Conservation (phyloP, 2,113 vertebrate genomes). For the Prochilodus magdalenae region DNA sequence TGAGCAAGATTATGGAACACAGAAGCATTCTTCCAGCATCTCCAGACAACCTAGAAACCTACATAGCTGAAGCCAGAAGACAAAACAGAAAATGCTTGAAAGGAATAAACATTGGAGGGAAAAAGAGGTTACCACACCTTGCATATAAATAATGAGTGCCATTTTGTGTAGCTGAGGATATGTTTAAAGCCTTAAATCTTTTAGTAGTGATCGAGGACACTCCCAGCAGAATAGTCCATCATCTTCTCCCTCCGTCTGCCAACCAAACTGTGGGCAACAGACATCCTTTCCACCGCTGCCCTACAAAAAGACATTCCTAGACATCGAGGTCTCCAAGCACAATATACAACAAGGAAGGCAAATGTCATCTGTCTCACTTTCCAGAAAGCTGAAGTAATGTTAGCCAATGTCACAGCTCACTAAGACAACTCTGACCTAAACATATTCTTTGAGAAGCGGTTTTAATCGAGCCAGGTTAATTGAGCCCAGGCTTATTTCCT, state of each 20-base stretch:
- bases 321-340: conserved; percentile 36
- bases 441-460: not conserved
- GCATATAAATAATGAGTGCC: not conserved
- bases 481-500: not conserved
- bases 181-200: not conserved
- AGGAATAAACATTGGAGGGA: not conserved
- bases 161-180: not conserved
- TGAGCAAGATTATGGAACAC: not conserved
- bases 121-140: not conserved
- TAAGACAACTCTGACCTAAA: conserved; percentile 2
- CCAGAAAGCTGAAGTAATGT: not conserved
- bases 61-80: not conserved
- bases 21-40: not conserved
- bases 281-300: not conserved
- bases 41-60: conserved; percentile 6
- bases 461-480: not conserved
- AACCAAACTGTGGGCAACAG: not conserved
- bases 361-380: conserved; percentile 24
- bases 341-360: conserved; percentile 20
- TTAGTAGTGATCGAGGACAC: not conserved
- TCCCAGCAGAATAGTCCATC: not conserved
- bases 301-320: not conserved
- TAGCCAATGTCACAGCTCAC: conserved; percentile 1
- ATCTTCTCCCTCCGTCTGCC: not conserved
- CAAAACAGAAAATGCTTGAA: not conserved